Evolutionary conservation across 2,113 vertebrate species (phyloP).

Genomic region (Semnornis frantzii): DNA sequence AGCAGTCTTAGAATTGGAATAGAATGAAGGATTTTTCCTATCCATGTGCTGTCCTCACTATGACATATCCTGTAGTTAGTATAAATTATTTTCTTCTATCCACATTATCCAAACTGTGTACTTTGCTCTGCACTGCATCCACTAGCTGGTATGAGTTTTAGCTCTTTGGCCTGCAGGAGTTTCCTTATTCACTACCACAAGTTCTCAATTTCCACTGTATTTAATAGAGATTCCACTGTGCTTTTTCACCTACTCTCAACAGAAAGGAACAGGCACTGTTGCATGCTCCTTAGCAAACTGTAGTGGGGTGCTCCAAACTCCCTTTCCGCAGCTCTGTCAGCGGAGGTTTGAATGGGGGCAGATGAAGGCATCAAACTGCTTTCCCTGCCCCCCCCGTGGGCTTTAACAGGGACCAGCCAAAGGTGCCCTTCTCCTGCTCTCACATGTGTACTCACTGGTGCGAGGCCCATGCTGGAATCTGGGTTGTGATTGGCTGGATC

Average conservation of each 20-base stretch:
- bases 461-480: no score
- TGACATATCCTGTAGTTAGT: not conserved
- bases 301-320: no score
- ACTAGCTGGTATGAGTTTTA: constrained; percentile 60
- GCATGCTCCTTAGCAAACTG: not conserved
- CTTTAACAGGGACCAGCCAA: no score
- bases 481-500: no score
- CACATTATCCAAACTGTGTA: constrained; percentile 35
- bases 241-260: not conserved
- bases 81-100: not conserved
- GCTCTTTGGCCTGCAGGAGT: constrained; percentile 31
- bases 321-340: no score
- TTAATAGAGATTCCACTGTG: not conserved
- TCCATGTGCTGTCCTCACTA: not conserved
- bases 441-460: no score
- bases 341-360: no score
- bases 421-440: no score
- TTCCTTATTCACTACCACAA: not conserved
- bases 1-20: not conserved
- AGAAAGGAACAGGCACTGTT: not conserved
- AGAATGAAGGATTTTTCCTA: not conserved
- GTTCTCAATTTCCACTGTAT: constrained; percentile 1
- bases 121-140: constrained; percentile 52
- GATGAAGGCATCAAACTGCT: no score
- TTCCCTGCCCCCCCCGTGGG: no score